Evolutionary conservation across 2,888 invertebrate genomes (phyloP).

Genomic region (Lysandra bellargus): DNA sequence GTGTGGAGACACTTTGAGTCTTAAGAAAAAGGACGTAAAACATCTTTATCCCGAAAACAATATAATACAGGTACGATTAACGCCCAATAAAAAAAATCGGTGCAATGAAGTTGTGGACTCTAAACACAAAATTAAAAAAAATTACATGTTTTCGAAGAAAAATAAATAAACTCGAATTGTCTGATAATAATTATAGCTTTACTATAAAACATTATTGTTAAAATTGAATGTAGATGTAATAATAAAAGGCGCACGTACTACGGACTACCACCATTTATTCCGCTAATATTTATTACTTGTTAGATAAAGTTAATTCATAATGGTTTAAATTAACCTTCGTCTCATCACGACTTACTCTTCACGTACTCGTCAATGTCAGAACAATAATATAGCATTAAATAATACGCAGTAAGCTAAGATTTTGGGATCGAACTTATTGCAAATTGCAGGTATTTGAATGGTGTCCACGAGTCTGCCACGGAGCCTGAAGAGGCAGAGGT

Average conservation of each 20-base stretch:
- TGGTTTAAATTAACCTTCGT: slow-evolving; percentile 34
- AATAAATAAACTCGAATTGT: too few relatives aligned
- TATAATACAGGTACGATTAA: too few relatives aligned
- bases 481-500: too few relatives aligned
- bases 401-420: not conserved
- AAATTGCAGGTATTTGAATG: not conserved
- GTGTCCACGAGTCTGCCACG: too few relatives aligned
- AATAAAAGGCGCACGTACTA: not conserved
- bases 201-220: not conserved
- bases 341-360: slow-evolving; percentile 40
- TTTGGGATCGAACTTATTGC: not conserved
- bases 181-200: too few relatives aligned
- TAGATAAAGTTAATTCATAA: slow-evolving; percentile 43
- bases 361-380: not conserved
- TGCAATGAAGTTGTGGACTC: too few relatives aligned
- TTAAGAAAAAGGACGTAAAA: too few relatives aligned
- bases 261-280: not conserved
- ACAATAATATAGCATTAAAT: not conserved
- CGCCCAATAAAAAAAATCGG: too few relatives aligned
- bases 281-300: slow-evolving; percentile 52
- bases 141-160: too few relatives aligned
- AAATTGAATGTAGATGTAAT: not conserved
- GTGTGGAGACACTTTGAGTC: too few relatives aligned
- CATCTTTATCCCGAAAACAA: too few relatives aligned
- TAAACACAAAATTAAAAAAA: too few relatives aligned